Evolutionary conservation across 2,888 invertebrate species (phyloP).

Genomic region (Cephalotes varians): DNA sequence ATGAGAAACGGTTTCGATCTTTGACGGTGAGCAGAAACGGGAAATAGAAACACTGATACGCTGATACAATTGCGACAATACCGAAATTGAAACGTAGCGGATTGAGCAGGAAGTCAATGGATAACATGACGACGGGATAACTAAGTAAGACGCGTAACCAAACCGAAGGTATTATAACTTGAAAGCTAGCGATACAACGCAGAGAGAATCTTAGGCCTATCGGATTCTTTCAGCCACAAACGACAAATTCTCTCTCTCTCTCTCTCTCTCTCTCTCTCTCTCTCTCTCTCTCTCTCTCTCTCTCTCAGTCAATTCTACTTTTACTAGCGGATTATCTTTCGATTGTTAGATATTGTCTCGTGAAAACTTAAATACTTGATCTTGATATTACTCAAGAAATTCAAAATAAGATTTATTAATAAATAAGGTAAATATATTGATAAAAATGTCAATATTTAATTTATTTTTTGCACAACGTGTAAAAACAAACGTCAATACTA

Average conservation of each 20-base stretch:
- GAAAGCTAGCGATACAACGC: constrained; percentile 7
- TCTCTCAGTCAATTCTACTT: neutral
- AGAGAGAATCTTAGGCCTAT: neutral
- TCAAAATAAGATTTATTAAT: neutral
- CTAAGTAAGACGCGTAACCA: neutral
- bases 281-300: no score
- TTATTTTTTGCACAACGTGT: neutral
- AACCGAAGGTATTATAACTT: neutral
- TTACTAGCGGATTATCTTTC: neutral
- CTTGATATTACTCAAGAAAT: neutral
- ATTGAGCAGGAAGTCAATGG: constrained; percentile 28
- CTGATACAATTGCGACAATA: constrained; percentile 7
- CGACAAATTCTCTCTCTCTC: constrained; percentile 4
- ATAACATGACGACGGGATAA: constrained; percentile 12
- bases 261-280: no score
- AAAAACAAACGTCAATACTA: neutral
- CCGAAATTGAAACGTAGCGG: constrained; percentile 46
- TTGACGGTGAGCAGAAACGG: constrained; percentile 37
- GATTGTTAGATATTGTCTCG: neutral
- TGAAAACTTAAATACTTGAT: neutral
- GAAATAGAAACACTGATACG: constrained; percentile 44
- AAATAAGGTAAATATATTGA: neutral
- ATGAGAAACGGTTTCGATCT: constrained; percentile 62
- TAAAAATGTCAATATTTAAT: no score
- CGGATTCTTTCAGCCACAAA: neutral